Conservation (phyloP, 2,113 vertebrate genomes). For the Noturus placidus region DNA sequence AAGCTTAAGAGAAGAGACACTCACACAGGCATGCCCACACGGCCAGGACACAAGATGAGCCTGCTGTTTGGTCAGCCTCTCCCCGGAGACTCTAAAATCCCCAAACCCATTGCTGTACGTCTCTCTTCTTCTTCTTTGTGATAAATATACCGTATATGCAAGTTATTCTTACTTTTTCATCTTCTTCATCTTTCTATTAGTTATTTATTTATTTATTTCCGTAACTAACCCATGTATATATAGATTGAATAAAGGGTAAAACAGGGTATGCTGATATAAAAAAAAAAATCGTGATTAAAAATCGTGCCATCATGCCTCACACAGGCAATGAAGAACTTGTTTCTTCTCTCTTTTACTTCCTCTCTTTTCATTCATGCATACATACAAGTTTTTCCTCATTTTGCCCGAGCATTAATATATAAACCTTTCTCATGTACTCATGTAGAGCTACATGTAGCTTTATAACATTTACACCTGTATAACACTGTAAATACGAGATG, state of each 20-base stretch:
- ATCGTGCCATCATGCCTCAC: not conserved
- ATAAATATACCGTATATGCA: not conserved
- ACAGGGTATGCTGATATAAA: not conserved
- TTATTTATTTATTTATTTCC: not conserved
- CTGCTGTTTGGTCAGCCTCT: conserved; percentile 85
- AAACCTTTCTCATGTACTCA: not conserved
- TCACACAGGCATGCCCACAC: conserved; percentile 59
- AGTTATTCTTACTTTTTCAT: not conserved
- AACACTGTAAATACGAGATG: too few species aligned
- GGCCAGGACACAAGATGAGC: conserved; percentile 66
- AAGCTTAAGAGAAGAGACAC: conserved; percentile 70
- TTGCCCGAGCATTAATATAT: not conserved
- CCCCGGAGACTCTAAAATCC: conserved; percentile 73
- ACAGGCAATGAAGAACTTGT: not conserved
- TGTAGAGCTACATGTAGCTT: not conserved
- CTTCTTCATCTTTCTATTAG: not conserved
- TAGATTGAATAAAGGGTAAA: not conserved
- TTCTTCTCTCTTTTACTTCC: not conserved
- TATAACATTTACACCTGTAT: not conserved
- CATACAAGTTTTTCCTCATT: not conserved
- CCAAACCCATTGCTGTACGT: conserved; percentile 83
- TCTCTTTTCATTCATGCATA: not conserved
- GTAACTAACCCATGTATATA: not conserved
- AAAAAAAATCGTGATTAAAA: not conserved
- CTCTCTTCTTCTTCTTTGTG: not conserved